Conservation (phyloP, 2,113 vertebrate genomes). For the Mustelus asterias region DNA sequence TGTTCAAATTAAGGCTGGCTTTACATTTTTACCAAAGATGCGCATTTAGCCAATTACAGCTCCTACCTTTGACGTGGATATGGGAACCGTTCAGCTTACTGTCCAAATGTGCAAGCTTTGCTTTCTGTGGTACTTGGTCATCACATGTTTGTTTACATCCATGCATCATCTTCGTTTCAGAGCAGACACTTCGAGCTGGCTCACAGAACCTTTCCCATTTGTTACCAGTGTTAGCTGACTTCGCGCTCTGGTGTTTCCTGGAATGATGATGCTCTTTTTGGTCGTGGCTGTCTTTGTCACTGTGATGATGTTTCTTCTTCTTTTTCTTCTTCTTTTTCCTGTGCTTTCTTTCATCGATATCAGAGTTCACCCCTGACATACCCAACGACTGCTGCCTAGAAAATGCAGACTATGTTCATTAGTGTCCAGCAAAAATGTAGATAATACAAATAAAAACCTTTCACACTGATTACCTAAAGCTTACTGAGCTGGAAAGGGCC, state of each 20-base stretch:
- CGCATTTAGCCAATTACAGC: background rate
- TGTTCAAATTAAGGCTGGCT: background rate
- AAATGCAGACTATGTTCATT: background rate
- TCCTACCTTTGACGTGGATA: slow-evolving; percentile 40
- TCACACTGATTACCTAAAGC: background rate
- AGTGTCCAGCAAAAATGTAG: background rate
- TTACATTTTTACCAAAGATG: background rate
- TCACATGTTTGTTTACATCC: slow-evolving; percentile 47
- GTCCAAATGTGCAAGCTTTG: slow-evolving; percentile 42
- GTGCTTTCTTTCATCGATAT: slow-evolving; percentile 61
- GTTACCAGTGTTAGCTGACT: background rate
- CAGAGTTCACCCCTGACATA: slow-evolving; percentile 51
- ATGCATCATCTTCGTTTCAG: slow-evolving; percentile 46
- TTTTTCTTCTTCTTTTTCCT: slow-evolving; percentile 76
- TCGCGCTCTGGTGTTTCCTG: background rate
- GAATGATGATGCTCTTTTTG: slow-evolving; percentile 25
- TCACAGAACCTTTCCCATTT: slow-evolving; percentile 38
- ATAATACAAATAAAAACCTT: background rate
- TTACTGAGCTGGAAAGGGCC: background rate
- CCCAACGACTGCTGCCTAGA: slow-evolving; percentile 59
- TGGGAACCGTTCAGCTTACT: slow-evolving; percentile 44
- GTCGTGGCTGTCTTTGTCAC: slow-evolving; percentile 45
- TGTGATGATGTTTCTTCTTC: slow-evolving; percentile 53
- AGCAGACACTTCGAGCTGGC: slow-evolving; percentile 37
- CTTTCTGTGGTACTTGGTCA: slow-evolving; percentile 44